phyloP scores from a whole-genome alignment of 2,888 invertebrate genomes.

The Drosophila anceps region DNA sequence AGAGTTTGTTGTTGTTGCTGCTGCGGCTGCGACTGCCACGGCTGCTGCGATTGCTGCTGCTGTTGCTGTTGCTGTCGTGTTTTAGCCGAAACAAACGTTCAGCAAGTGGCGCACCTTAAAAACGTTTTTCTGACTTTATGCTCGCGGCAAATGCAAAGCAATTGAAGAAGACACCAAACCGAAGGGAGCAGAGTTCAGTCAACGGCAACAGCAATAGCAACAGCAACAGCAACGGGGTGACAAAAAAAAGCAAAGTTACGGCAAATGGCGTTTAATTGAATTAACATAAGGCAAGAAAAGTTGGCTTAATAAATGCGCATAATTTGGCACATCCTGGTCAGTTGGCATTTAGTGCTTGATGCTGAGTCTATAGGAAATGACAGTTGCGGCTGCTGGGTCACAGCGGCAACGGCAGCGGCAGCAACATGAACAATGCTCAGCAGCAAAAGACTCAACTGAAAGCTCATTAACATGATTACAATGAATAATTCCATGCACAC shows the following conservation, averaged over 20 bases:
- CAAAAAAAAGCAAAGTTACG: conserved; percentile 24
- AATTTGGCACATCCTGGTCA: conserved; percentile 71
- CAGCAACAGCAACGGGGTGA: conserved; percentile 34
- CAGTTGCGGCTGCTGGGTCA: conserved; percentile 37
- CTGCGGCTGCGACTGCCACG: conserved; percentile 29
- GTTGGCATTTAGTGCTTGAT: conserved; percentile 49
- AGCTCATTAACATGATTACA: conserved; percentile 79
- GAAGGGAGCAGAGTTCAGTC: conserved; percentile 52
- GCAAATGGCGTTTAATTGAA: conserved; percentile 73
- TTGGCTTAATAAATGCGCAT: conserved; percentile 64
- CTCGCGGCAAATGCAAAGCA: conserved; percentile 45
- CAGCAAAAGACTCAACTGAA: conserved; percentile 28
- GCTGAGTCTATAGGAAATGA: conserved; percentile 54
- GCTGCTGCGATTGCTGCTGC: conserved; percentile 7
- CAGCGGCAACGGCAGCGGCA: conserved; percentile 13
- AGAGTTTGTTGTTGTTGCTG: conserved; percentile 27
- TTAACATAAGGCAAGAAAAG: conserved; percentile 70
- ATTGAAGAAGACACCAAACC: conserved; percentile 75
- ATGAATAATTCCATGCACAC: conserved; percentile 66
- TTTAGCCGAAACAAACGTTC: conserved; percentile 72
- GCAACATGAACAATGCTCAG: conserved; percentile 31
- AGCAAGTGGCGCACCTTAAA: conserved; percentile 80
- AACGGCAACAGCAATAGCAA: conserved; percentile 6
- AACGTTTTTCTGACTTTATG: conserved; percentile 47
- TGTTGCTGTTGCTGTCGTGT: conserved; percentile 59